Evolutionary conservation across 2,888 invertebrate genomes (phyloP).

Genomic region (Diplazon laetatorius): DNA sequence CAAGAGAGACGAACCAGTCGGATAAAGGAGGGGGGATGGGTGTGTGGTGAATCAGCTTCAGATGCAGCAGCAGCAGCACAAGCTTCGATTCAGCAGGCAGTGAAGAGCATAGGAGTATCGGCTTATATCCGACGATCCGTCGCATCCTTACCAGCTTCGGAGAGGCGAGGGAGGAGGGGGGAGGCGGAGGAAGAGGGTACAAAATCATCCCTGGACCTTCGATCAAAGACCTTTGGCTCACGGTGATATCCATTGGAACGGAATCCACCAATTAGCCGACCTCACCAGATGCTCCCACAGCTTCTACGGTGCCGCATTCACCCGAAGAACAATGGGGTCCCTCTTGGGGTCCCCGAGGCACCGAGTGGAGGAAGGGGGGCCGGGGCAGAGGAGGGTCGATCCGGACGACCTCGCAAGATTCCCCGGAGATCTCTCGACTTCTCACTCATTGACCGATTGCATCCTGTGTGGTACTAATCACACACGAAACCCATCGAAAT

Average conservation of each 20-base stretch:
- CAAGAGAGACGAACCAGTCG: constrained; percentile 4
- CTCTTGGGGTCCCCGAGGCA: not conserved
- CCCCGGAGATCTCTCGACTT: constrained; percentile 27
- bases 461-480: not conserved
- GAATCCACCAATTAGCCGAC: constrained; percentile 63
- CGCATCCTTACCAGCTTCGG: no score
- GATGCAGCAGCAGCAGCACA: constrained; percentile 1
- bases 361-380: no score
- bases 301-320: constrained; percentile 33
- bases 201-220: constrained; percentile 58
- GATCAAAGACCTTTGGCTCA: constrained; percentile 62
- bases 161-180: no score
- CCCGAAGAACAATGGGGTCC: constrained; percentile 48
- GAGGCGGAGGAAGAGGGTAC: no score
- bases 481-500: constrained; percentile 16
- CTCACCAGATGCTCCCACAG: constrained; percentile 34
- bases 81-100: constrained; percentile 9
- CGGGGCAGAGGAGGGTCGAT: constrained; percentile 6
- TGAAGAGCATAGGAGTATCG: constrained; percentile 21
- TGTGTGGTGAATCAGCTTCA: constrained; percentile 4
- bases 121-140: constrained; percentile 44
- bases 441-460: constrained; percentile 10
- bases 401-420: constrained; percentile 40
- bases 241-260: constrained; percentile 55
- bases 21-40: not conserved